These are phyloP conservation scores for Catharus fuscescens DNA, from an alignment of 2,113 vertebrate genomes.

Conservation along the genomic window DNA sequence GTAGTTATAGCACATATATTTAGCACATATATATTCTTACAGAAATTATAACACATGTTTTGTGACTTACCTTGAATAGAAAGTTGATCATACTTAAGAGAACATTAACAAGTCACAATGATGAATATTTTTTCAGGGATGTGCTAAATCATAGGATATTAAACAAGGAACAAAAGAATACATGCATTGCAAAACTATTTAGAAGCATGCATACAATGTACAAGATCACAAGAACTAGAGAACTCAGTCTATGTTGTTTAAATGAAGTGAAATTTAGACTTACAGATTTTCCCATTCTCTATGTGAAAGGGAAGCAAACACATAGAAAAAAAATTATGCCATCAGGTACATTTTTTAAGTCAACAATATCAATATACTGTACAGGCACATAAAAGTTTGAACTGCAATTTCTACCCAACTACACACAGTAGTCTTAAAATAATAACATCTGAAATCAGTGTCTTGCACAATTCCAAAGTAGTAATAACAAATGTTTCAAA, in stretches of 20 bases:
- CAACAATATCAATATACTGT: neutral
- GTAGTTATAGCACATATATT: neutral
- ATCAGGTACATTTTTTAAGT: neutral
- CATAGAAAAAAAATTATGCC: conserved; percentile 31
- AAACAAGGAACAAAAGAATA: neutral
- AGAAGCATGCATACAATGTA: neutral
- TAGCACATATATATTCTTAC: neutral
- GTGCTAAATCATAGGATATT: neutral
- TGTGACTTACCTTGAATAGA: neutral
- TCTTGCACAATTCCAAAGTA: neutral
- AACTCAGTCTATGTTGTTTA: neutral
- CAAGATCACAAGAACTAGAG: neutral
- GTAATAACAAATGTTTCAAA: neutral
- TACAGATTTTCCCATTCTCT: conserved; percentile 98
- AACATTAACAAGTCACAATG: neutral
- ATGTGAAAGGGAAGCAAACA: conserved; percentile 80
- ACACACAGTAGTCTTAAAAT: neutral
- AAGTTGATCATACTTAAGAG: neutral
- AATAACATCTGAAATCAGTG: neutral
- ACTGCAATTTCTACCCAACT: neutral
- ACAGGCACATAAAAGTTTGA: neutral
- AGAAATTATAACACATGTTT: neutral
- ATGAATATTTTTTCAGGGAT: neutral
- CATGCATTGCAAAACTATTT: neutral
- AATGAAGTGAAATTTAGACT: conserved; percentile 75